Base-by-base conservation (phyloP, 2,113 vertebrate species). In the Erythrocercus mccallii region DNA sequence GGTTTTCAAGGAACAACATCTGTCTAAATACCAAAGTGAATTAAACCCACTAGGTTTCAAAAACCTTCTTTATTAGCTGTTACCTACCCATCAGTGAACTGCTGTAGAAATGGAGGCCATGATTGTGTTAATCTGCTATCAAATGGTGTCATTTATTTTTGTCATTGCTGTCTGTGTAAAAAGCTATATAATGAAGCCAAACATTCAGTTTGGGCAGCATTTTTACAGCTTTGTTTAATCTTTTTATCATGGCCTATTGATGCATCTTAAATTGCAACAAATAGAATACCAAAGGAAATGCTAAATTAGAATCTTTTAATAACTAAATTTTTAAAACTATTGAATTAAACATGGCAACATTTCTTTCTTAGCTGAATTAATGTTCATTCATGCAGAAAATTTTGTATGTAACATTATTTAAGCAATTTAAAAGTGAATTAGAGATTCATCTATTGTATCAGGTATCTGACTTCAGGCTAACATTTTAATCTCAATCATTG, bases 391-490 rank as follows among this genome's bases (percentile, higher is more conserved):
- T 56, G 90, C 64, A 97, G 76, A 94, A 96, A 96, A 92, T 84
- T 85, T 69, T 88, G 87, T 91, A 95, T 96, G 90, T 88, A 95
- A 93, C 68, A 79, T 94, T 81, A 83, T 73, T 97, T 90, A 91
- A 96, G 81, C 88, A 96, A 95, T 97, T 96, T 97, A 82, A 96
- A 97, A 96, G 28, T 77, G 64, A 94, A 97, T 95, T 96, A 92
- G 96, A 95, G 28, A 91, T 96, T 96, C 58, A 28, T 92, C 88
- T 84, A 51, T 94, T 90, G 65, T 93, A 91, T 94, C 92, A 89
- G 80, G 95, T 96, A 92, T 94, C 88, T 96, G 88, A 95, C 80
- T 96, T 94, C 65, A 80, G 86, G 92, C 65, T 96, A 96, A 94
- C 79, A 94, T 71, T 96, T 96, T 96, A 91, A 96, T 96, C 85